Percentiles rank a stretch among this genome's conserved stretches.
Conservation (phyloP, 2,888 invertebrate genomes). For the Cartodere bifasciata region DNA sequence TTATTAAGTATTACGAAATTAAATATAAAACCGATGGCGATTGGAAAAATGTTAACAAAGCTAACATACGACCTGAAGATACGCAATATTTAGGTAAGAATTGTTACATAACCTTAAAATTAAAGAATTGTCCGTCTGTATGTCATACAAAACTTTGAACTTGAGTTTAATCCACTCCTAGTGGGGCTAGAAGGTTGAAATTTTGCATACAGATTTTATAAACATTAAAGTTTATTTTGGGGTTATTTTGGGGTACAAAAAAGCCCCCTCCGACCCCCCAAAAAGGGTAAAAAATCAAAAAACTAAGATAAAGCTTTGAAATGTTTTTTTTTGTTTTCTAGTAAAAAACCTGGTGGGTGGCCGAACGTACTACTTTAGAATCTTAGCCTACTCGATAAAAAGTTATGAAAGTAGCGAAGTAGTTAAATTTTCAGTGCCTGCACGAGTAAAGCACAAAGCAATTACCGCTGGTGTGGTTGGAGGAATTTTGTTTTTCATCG, state of each 20-base stretch:
- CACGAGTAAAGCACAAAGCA: conserved; percentile 86
- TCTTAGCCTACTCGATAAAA: conserved; percentile 75
- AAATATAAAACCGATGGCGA: conserved; percentile 83
- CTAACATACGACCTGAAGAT: conserved; percentile 78
- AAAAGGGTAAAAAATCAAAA: not conserved
- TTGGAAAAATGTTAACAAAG: conserved; percentile 81
- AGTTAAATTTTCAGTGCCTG: conserved; percentile 80
- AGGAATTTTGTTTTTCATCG: conserved; percentile 93
- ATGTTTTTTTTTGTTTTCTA: conserved; percentile 30
- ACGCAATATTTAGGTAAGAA: conserved; percentile 70
- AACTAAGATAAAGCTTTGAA: too few species aligned
- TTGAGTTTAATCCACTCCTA: not conserved
- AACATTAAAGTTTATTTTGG: not conserved
- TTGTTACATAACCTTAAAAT: conserved; percentile 5
- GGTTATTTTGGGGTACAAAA: not conserved
- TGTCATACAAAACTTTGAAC: not conserved
- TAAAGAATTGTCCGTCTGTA: too few species aligned
- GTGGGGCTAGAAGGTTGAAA: not conserved
- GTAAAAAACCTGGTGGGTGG: conserved; percentile 87
- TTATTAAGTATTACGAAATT: conserved; percentile 81
- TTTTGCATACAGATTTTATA: not conserved
- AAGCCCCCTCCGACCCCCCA: not conserved
- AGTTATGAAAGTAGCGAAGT: conserved; percentile 80
- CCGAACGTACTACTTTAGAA: conserved; percentile 83
- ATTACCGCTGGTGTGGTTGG: conserved; percentile 95